Evolutionary conservation across 2,113 vertebrate genomes (phyloP).

Genomic region (Gopherus flavomarginatus): DNA sequence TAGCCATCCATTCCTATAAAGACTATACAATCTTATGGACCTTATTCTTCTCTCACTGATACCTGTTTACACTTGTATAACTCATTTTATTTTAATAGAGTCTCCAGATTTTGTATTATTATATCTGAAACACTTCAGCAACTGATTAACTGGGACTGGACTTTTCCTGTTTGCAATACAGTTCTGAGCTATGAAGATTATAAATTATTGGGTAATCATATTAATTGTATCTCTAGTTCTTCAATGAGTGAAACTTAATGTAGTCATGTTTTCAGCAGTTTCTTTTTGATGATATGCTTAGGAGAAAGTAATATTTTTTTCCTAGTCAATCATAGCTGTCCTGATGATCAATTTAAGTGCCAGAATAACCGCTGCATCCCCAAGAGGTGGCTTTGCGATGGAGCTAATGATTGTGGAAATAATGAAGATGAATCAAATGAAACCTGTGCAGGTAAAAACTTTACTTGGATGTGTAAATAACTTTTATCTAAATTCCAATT

Average conservation of each 20-base stretch:
- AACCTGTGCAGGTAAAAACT: constrained; percentile 91
- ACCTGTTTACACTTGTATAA: background rate
- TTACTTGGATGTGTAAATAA: background rate
- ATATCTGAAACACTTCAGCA: background rate
- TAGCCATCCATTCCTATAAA: background rate
- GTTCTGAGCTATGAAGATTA: background rate
- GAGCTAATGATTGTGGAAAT: constrained; percentile 93
- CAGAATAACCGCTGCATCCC: constrained; percentile 96
- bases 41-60: background rate
- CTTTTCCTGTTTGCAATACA: background rate
- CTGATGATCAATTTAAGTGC: constrained; percentile 95
- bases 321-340: constrained; percentile 94
- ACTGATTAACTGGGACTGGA: background rate
- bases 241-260: background rate
- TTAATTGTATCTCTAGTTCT: background rate
- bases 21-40: background rate
- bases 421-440: constrained; percentile 94
- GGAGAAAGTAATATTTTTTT: background rate
- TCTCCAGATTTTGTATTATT: background rate
- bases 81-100: background rate
- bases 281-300: background rate
- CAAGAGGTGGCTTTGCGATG: constrained; percentile 97
- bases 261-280: background rate
- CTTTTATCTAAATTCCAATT: background rate
- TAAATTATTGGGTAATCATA: background rate